Evolutionary conservation across 2,797 vertebrate genomes (phyloP), one percentile per base, ranked within the genome.

Genomic region (Platyrinchus mystaceus): DNA sequence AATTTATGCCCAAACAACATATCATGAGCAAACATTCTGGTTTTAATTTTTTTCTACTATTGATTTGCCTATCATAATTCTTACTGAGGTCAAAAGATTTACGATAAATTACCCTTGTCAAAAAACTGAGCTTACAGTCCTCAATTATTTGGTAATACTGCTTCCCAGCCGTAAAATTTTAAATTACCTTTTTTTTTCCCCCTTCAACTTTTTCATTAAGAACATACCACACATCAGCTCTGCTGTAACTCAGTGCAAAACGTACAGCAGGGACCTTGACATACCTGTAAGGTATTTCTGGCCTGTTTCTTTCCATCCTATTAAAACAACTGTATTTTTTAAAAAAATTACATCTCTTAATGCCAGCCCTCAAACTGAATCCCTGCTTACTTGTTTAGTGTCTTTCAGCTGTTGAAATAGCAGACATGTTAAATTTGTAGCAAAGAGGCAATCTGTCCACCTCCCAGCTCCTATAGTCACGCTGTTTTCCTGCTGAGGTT

Each of bases 261-360:
- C 0, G 1, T 27, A 58, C 7, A 91, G 39, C 1, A 3, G 8
- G 23, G 5, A 78, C 55, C n/a, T 55, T 69, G 59, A 0, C 0
- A 75, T 44, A 37, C 27, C 23, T 53, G 12, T 28, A 46, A 18
- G 14, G 47, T 34, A n/a, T 46, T 84, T 78, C 76, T 73, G 59
- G 14, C 10, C 20, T 27, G 27, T 76, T 60, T 44, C 6, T 41
- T 44, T 74, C 70, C 37, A 71, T 28, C 22, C 4, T 39, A 79
- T 36, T 1, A 34, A 37, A 14, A 79, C 32, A 58, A 14, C 7
- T 15, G 26, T 9, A 4, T 14, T 19, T 14, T 19, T 6, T 9
- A 13, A 27, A 26, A 52, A 36, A 7, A 46, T 37, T 79, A n/a
- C 3, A 14, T 43, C 24, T 44, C 62, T 66, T 47, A 75, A 84